Percentiles rank a stretch among this genome's conserved stretches.
phyloP scores from a whole-genome alignment of 2,797 vertebrate species.

The Sarcophilus harrisii region DNA sequence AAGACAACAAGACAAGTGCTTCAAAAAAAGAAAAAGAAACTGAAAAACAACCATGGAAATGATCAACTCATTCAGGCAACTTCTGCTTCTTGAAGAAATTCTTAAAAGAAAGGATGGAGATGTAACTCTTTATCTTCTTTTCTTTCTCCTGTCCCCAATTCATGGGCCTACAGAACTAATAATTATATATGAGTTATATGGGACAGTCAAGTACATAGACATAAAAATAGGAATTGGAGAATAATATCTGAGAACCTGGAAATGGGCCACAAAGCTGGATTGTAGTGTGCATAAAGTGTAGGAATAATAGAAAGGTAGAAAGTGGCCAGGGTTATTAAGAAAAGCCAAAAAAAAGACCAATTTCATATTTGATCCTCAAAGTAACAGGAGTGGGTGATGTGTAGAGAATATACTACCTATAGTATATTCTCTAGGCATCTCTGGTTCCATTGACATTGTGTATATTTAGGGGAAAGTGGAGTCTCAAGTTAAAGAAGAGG shows the following conservation, averaged over 20 bases:
- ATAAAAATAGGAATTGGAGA: not conserved
- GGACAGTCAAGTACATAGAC: not conserved
- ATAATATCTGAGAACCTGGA: no score
- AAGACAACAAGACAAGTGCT: not conserved
- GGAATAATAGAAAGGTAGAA: not conserved
- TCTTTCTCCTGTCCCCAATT: not conserved
- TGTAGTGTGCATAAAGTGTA: not conserved
- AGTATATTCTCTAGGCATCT: not conserved
- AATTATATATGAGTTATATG: not conserved
- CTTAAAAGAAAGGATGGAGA: not conserved
- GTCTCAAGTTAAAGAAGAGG: not conserved
- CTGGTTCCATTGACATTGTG: not conserved
- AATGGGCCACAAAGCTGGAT: not conserved
- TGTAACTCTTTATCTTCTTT: not conserved
- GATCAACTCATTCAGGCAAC: not conserved
- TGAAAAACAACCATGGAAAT: not conserved
- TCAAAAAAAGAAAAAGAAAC: conserved; percentile 14
- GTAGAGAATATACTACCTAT: no score
- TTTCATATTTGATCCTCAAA: not conserved
- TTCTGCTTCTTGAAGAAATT: not conserved
- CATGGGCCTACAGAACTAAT: not conserved
- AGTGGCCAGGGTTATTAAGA: not conserved
- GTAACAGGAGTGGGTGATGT: not conserved
- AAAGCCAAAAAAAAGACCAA: not conserved
- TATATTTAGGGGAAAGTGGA: not conserved